Base-by-base conservation (phyloP, 1,140 invertebrate genomes). In the Tenebrio molitor region DNA sequence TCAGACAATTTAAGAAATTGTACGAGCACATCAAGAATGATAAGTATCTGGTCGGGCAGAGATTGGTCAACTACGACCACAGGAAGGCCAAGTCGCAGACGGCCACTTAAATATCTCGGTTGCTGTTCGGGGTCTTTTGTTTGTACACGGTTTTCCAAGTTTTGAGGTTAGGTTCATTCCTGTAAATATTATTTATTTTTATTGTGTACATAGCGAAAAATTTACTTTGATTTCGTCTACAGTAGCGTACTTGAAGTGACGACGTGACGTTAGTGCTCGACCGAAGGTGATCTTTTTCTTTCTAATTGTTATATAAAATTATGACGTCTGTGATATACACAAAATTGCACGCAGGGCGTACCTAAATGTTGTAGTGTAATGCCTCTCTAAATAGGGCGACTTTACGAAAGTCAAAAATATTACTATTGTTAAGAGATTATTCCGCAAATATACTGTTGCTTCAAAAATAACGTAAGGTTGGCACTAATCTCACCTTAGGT, bases 11-110 rank as follows among this genome's bases (percentile, higher is more conserved):
- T 83, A 91, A 90, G 77, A 93, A 95, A 78, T 86, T 99, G 0
- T 99, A 99, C 81, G 95, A 99, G 82, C 97, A 98, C 84, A 99
- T 99, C 81, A 98, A 98, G 84, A 99, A 99, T 86, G 97, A 99
- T 82, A 99, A 99, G 86, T 99, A 98, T 86, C 88, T 99, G 17
- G 96, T 99, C 1, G 97, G 97, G 0, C 93, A 96, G 79, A 88
- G 95, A 66, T 88, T 99, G 64, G 96, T 99, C 0, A 99, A 99
- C 85, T 99, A 98, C 83, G 95, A 98, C 81, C 91, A 93, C 82
- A 86, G 91, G 66, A 88, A 89, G 73, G 71, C 75, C 14, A 80
- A 80, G 73, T 7, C 65, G 6, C 64, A 73, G 12, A 19, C 62
- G 36, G 36, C 69, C 14, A 70, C 53, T 36, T 70, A 74, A 39